Evolutionary conservation across 2,888 invertebrate genomes (phyloP).

Genomic region (Neocrepidodera transversa): DNA sequence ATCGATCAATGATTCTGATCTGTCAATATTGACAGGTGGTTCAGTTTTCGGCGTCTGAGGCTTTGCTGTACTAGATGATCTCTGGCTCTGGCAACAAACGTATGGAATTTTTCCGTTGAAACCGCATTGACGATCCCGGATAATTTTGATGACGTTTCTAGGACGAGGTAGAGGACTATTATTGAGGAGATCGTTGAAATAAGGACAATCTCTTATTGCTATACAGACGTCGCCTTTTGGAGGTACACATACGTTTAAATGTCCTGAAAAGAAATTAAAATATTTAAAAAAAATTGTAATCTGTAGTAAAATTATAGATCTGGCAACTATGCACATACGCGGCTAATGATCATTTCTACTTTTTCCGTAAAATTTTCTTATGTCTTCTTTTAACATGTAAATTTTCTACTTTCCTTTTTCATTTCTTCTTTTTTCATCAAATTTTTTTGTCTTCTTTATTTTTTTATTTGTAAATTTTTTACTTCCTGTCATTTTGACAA

Average conservation of each 20-base stretch:
- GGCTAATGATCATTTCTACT: background rate
- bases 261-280: background rate
- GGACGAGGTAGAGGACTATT: constrained; percentile 49
- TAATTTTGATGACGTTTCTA: constrained; percentile 46
- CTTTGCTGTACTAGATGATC: constrained; percentile 19
- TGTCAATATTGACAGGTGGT: constrained; percentile 6
- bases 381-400: too few relatives aligned
- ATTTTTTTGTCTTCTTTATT: too few relatives aligned
- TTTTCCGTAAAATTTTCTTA: too few relatives aligned
- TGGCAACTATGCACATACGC: background rate
- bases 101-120: constrained; percentile 58
- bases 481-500: too few relatives aligned
- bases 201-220: constrained; percentile 51
- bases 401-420: too few relatives aligned
- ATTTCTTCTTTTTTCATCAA: too few relatives aligned
- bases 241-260: constrained; percentile 36
- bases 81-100: constrained; percentile 63
- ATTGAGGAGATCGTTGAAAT: constrained; percentile 51
- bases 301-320: background rate
- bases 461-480: too few relatives aligned
- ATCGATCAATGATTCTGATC: constrained; percentile 10
- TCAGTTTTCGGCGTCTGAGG: background rate
- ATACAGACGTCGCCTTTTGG: constrained; percentile 47
- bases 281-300: constrained; percentile 28
- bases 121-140: constrained; percentile 58